Evolutionary conservation across 2,113 vertebrate genomes (phyloP).

Genomic region (Numenius arquata): DNA sequence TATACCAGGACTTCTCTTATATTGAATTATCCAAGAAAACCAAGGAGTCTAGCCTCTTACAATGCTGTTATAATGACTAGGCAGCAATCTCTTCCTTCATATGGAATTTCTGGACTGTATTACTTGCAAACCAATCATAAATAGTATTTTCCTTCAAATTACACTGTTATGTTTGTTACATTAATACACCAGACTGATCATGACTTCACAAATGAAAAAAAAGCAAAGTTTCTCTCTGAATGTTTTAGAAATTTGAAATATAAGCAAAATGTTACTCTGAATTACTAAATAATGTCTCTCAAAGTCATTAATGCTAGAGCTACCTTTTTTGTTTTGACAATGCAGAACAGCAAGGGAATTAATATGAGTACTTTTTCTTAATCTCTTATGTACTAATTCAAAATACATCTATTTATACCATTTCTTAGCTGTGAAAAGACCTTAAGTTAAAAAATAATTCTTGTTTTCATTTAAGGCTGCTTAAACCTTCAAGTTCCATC

Average conservation of each 20-base stretch:
- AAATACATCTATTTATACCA: not conserved
- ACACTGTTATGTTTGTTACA: not conserved
- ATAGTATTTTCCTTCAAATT: not conserved
- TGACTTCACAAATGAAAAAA: not conserved
- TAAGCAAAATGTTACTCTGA: not conserved
- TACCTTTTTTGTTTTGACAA: not conserved
- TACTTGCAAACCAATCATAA: not conserved
- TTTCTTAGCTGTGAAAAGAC: not conserved
- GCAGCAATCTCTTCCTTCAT: not conserved
- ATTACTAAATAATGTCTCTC: not conserved
- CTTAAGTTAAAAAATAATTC: not conserved
- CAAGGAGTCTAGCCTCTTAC: rapidly evolving
- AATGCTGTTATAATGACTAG: not conserved
- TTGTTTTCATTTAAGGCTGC: not conserved
- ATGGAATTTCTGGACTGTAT: not conserved
- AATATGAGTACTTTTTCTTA: not conserved
- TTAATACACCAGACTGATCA: not conserved
- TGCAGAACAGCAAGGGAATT: not conserved
- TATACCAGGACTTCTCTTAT: not conserved
- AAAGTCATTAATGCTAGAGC: not conserved
- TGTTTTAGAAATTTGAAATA: not conserved
- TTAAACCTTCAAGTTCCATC: not conserved
- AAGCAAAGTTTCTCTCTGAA: not conserved
- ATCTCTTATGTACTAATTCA: not conserved
- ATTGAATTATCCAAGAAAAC: not conserved